phyloP scores from a whole-genome alignment of 2,113 vertebrate genomes.

The Physeter macrocephalus region DNA sequence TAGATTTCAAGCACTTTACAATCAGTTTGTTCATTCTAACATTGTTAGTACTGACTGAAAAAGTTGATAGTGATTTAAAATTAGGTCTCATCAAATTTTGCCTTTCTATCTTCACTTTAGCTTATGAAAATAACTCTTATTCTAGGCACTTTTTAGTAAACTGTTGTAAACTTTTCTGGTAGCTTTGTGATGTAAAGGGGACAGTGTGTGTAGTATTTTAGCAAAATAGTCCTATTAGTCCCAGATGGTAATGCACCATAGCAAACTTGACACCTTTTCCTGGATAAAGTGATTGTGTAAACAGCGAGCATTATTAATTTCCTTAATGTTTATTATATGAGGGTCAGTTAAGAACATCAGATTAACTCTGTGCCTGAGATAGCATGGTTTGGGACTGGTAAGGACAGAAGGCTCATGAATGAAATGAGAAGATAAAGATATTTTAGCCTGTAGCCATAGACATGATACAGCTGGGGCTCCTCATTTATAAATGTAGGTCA shows the following conservation, averaged over 20 bases:
- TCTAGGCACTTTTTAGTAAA: not conserved
- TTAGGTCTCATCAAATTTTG: not conserved
- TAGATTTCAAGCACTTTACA: not conserved
- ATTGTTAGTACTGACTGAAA: not conserved
- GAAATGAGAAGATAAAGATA: not conserved
- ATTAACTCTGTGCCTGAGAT: not conserved
- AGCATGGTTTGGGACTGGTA: not conserved
- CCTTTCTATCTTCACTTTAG: not conserved
- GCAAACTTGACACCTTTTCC: not conserved
- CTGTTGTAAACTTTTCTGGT: not conserved
- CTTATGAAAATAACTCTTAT: not conserved
- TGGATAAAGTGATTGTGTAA: not conserved
- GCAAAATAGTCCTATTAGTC: not conserved
- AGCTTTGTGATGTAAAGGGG: not conserved
- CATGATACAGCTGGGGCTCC: not conserved
- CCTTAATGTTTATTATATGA: not conserved
- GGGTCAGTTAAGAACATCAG: conserved; percentile 2
- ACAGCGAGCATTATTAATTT: not conserved
- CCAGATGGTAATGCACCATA: not conserved
- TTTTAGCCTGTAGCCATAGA: not conserved
- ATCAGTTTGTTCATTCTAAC: not conserved
- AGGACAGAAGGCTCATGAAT: not conserved
- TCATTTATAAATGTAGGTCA: not conserved
- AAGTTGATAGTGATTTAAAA: not conserved
- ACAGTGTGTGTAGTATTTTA: not conserved